Evolutionary conservation across 2,888 invertebrate genomes (phyloP).

Genomic region (Coelinius sp.): DNA sequence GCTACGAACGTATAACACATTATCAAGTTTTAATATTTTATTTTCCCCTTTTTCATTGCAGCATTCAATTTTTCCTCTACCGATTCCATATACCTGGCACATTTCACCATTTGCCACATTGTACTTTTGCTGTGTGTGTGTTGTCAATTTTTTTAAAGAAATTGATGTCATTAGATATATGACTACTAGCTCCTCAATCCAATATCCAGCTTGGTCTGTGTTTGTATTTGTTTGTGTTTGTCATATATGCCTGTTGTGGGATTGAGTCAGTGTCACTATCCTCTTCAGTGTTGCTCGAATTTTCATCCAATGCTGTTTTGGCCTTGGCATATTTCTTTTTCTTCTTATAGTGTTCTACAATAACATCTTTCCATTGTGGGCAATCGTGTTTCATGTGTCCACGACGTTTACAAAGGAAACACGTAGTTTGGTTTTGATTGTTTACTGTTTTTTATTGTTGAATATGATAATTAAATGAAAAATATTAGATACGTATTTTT

Average conservation of each 20-base stretch:
- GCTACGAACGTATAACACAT: constrained; percentile 6
- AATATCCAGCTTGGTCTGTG: not conserved
- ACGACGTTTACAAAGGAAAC: too few species aligned
- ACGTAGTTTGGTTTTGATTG: not conserved
- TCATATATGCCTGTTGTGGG: not conserved
- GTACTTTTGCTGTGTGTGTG: constrained; percentile 4
- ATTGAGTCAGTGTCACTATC: not conserved
- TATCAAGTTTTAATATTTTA: not conserved
- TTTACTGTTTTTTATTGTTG: not conserved
- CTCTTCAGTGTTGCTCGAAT: not conserved
- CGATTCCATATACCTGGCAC: constrained; percentile 19
- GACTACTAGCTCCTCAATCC: constrained; percentile 18
- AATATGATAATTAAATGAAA: too few species aligned
- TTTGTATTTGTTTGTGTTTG: not conserved
- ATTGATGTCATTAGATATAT: constrained; percentile 23
- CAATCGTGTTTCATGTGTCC: too few species aligned
- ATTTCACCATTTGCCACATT: constrained; percentile 4
- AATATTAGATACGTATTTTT: too few species aligned
- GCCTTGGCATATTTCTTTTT: not conserved
- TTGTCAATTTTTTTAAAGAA: constrained; percentile 16
- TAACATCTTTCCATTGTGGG: too few species aligned
- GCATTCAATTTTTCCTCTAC: constrained; percentile 6
- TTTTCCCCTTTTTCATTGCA: not conserved
- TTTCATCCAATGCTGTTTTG: not conserved
- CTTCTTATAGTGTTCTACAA: not conserved